Conservation (phyloP, 2,113 vertebrate species). For the Phoenicopterus ruber region DNA sequence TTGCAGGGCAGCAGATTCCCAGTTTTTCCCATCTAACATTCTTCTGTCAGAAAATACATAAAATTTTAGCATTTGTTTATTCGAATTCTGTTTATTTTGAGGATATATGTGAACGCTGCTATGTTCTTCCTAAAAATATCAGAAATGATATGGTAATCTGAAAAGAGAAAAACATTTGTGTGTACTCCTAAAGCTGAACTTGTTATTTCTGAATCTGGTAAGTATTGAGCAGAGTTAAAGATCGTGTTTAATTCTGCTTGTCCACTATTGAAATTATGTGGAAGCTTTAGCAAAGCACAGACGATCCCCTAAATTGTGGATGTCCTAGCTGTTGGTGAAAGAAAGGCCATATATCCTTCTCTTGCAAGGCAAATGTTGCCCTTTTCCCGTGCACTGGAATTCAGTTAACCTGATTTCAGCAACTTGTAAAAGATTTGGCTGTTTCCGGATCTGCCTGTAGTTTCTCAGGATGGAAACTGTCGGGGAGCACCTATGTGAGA, state of each 20-base stretch:
- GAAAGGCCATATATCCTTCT: neutral
- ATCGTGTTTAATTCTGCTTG: neutral
- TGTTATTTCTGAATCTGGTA: neutral
- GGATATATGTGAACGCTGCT: neutral
- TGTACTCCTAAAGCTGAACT: neutral
- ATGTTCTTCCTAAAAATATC: neutral
- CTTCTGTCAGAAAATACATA: neutral
- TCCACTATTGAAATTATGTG: neutral
- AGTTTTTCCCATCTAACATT: neutral
- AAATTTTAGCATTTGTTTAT: neutral
- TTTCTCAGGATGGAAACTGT: neutral
- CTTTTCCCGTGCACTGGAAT: neutral
- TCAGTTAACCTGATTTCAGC: neutral
- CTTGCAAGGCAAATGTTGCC: neutral
- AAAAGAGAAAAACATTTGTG: neutral
- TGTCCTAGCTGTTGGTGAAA: neutral
- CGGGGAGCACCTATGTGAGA: rapidly evolving
- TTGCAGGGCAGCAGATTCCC: neutral
- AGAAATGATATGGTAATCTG: neutral
- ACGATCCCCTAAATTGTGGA: rapidly evolving
- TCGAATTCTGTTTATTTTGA: neutral
- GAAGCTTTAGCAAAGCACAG: neutral
- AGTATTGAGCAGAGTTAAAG: neutral
- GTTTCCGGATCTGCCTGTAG: neutral
- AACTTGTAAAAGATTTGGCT: neutral